Conservation (phyloP, 30 jellyfish, hydroid and myxozoan species). For the Clytia hemisphaerica region DNA sequence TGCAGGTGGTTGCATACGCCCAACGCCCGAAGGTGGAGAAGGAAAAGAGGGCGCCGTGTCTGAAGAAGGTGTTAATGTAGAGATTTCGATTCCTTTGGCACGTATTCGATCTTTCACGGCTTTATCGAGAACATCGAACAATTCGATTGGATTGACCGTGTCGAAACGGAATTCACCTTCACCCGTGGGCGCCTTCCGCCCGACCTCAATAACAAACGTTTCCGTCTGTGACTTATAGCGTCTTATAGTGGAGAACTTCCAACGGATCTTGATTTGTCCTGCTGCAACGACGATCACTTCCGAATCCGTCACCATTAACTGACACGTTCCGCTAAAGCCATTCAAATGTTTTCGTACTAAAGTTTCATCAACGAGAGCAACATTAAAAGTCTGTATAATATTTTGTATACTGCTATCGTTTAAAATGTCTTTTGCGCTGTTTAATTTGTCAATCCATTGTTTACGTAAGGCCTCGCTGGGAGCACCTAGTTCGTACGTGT, state of each 20-base stretch:
- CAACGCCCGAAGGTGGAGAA: neutral
- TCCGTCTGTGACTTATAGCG: slow-evolving; percentile 73
- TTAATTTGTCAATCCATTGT: slow-evolving; percentile 30
- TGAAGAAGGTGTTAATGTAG: neutral
- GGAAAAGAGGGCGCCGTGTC: neutral
- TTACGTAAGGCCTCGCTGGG: slow-evolving; percentile 5
- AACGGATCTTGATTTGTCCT: too few species aligned
- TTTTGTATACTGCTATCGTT: too few species aligned
- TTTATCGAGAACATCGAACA: slow-evolving; percentile 57
- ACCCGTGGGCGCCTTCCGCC: slow-evolving; percentile 89
- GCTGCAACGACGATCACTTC: too few species aligned
- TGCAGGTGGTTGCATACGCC: neutral
- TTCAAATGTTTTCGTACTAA: too few species aligned
- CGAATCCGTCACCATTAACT: too few species aligned
- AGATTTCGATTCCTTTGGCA: neutral
- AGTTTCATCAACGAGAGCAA: too few species aligned
- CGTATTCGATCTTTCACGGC: slow-evolving; percentile 57
- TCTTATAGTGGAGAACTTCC: slow-evolving; percentile 85
- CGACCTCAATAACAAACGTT: slow-evolving; percentile 68
- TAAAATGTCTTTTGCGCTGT: too few species aligned
- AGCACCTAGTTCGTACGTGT: slow-evolving; percentile 13
- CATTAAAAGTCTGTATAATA: too few species aligned
- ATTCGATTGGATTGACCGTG: slow-evolving; percentile 55
- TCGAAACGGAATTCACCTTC: slow-evolving; percentile 72
- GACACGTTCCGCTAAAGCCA: too few species aligned